Conservation (phyloP, 2,113 vertebrate genomes). For the Ceuthmochares aereus region DNA sequence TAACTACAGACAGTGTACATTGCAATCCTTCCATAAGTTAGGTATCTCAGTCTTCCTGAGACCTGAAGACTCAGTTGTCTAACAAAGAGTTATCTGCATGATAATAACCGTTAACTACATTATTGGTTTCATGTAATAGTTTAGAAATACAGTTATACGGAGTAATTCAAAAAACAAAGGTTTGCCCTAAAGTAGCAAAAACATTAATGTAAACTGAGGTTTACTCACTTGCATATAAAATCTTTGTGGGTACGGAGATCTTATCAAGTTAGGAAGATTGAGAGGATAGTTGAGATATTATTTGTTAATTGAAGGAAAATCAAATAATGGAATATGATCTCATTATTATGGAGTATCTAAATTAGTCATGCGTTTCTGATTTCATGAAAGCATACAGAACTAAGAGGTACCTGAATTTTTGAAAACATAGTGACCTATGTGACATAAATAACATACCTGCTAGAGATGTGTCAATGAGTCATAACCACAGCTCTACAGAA, state of each 20-base stretch:
- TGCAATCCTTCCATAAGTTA: neutral
- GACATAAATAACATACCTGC: too few species aligned
- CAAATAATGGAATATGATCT: neutral
- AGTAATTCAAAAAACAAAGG: neutral
- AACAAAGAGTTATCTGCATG: neutral
- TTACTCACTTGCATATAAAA: neutral
- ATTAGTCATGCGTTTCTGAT: neutral
- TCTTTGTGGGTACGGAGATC: neutral
- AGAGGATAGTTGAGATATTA: neutral
- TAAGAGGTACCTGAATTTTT: neutral
- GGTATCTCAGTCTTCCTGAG: neutral
- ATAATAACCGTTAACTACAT: neutral
- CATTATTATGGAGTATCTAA: neutral
- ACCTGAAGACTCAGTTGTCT: neutral
- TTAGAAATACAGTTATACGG: neutral
- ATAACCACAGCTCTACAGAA: too few species aligned
- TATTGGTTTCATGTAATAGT: neutral
- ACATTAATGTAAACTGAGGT: neutral
- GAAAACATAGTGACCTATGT: too few species aligned
- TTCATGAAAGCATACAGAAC: neutral
- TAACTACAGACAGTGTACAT: neutral
- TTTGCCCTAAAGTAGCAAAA: neutral
- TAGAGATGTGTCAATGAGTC: too few species aligned
- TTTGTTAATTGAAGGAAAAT: neutral
- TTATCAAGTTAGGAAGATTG: neutral